These are phyloP conservation scores for Cotesia chilonis DNA, from an alignment of 1,140 invertebrate genomes.

Conservation along the genomic window DNA sequence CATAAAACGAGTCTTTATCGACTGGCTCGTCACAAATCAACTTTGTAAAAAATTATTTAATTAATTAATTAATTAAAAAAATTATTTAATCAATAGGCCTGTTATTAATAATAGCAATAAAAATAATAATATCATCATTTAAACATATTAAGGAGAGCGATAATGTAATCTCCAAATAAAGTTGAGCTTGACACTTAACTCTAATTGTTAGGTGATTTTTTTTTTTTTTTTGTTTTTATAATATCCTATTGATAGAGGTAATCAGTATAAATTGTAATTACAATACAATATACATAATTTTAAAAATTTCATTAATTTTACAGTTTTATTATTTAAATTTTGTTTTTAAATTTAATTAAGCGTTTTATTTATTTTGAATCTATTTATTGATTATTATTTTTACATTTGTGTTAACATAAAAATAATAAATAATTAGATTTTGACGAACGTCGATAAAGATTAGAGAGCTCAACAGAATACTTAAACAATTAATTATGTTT, in stretches of 20 bases:
- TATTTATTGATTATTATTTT: constrained; percentile 4
- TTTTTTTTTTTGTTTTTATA: constrained; percentile 35
- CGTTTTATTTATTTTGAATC: background rate
- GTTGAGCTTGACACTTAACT: constrained; percentile 60
- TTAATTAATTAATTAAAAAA: constrained; percentile 45
- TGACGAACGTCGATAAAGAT: background rate
- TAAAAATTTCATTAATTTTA: constrained; percentile 33
- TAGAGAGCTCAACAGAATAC: too few relatives aligned
- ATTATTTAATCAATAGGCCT: constrained; percentile 35
- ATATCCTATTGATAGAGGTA: constrained; percentile 59
- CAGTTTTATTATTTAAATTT: background rate
- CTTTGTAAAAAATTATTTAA: constrained; percentile 14
- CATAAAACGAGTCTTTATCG: constrained; percentile 24
- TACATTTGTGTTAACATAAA: background rate
- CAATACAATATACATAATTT: constrained; percentile 61
- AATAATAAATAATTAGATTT: background rate
- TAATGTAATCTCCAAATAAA: constrained; percentile 44
- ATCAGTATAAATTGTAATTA: constrained; percentile 64
- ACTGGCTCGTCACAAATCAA: background rate
- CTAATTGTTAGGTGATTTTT: constrained; percentile 53
- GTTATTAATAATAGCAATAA: constrained; percentile 34
- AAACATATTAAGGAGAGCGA: background rate
- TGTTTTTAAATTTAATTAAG: background rate
- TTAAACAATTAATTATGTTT: background rate
- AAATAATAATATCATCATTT: constrained; percentile 22